Percentiles rank a stretch among this genome's conserved stretches.
phyloP scores from a whole-genome alignment of 2,888 invertebrate genomes.

The Euphydryas editha region DNA sequence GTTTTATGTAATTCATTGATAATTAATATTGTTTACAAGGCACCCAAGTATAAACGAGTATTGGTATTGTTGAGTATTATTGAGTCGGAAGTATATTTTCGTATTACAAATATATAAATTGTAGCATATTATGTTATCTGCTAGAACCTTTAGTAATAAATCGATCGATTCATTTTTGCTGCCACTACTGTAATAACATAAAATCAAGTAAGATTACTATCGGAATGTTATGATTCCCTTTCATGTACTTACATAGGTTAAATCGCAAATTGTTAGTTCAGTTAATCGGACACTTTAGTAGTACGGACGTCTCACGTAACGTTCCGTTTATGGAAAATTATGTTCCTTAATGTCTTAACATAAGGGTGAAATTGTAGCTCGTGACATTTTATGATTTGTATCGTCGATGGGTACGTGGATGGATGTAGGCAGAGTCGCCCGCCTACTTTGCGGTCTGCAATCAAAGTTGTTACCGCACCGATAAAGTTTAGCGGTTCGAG shows the following conservation, averaged over 20 bases:
- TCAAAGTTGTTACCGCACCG: constrained; percentile 49
- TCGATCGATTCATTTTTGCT: constrained; percentile 49
- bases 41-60: too few species aligned
- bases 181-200: constrained; percentile 71
- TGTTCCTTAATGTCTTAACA: constrained; percentile 48
- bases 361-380: constrained; percentile 49
- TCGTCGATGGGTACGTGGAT: constrained; percentile 45
- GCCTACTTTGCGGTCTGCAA: constrained; percentile 50
- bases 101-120: too few species aligned
- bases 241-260: constrained; percentile 66
- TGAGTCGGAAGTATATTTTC: too few species aligned
- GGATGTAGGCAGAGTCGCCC: constrained; percentile 43
- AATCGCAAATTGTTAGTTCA: constrained; percentile 77
- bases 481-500: constrained; percentile 52
- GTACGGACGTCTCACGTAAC: constrained; percentile 46
- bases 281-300: constrained; percentile 64
- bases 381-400: constrained; percentile 46
- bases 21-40: too few species aligned
- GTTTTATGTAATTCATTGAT: too few species aligned
- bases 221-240: constrained; percentile 65
- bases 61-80: too few species aligned
- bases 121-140: neutral
- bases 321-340: constrained; percentile 45
- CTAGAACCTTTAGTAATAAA: constrained; percentile 3
- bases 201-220: constrained; percentile 71